These are phyloP conservation scores for Actinemys pallida DNA, from an alignment of 2,113 vertebrate species.

Conservation along the genomic window DNA sequence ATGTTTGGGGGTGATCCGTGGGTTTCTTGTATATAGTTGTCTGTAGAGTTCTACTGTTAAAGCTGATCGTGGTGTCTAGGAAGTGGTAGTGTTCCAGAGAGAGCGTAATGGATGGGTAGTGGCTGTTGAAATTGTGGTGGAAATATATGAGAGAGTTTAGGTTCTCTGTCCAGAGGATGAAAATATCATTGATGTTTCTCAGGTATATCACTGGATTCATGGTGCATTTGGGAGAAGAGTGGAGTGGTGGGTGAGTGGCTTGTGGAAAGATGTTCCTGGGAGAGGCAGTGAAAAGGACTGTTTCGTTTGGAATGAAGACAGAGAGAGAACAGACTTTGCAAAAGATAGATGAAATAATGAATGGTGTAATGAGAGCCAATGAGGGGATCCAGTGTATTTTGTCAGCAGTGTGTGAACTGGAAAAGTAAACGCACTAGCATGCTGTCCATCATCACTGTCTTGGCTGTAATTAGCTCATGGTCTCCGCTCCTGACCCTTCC, in stretches of 20 bases:
- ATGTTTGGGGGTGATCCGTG: too few species aligned
- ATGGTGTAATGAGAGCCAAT: neutral
- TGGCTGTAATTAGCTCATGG: neutral
- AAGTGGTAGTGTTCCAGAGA: neutral
- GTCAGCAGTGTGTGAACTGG: neutral
- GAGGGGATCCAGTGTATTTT: accelerated
- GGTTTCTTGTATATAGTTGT: too few species aligned
- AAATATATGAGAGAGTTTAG: too few species aligned
- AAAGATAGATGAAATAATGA: neutral
- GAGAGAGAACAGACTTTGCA: neutral
- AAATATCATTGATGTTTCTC: too few species aligned
- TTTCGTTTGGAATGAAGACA: neutral
- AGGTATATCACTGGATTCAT: neutral
- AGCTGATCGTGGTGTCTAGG: neutral
- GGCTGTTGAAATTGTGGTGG: too few species aligned
- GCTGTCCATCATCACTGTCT: neutral
- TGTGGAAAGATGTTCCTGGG: neutral
- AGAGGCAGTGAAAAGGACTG: neutral
- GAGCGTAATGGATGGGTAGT: too few species aligned
- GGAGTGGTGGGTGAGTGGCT: neutral
- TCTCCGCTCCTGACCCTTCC: neutral
- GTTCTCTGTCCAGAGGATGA: too few species aligned
- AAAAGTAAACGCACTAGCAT: accelerated
- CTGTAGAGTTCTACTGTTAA: too few species aligned
- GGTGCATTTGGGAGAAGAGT: neutral